Evolutionary conservation across 1,140 invertebrate genomes (phyloP), one percentile per base, ranked within the genome.

Genomic region (Diprion similis): DNA sequence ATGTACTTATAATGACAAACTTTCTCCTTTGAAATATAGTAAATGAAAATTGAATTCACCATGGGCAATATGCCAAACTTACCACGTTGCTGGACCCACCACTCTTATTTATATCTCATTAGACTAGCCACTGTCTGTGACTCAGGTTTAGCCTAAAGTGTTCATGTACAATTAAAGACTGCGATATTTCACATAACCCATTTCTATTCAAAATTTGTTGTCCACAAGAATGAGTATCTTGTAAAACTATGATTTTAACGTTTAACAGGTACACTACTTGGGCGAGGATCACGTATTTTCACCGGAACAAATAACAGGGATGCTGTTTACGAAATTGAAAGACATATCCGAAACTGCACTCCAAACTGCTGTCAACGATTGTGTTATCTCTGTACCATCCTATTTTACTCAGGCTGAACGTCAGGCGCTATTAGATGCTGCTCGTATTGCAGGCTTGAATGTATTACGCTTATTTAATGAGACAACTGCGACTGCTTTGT

Each of bases 291-390:
- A 95, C 75, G 87, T 93, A 13, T 99, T 99, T 85, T 92, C 93
- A n/a, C 94, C 97, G 0, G 96, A 98, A 88, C 98, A 99, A 90
- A 92, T 99, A 80, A 95, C 96, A 37, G 97, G 96, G 13, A 99
- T 99, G 96, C 89, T 99, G 17, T 94, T 99, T 76, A 99, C 97
- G 51, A 99, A 99, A 88, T 89, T 99, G 67, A 99, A 98, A 86
- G 94, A 97, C 80, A 95, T 93, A 71, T 95, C 98, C 15, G 94
- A 96, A 79, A 90, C 85, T 73, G 95, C 93, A n/a, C 87, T 98
- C 70, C 94, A 96, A 82, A 96, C 95, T 18, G 95, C 96, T 85
- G 93, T 98, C 18, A 97, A 97, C 83, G 98, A 99, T 88, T 99
- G 97, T 89, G 98, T 99, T 7, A 96, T 99, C 78, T 96, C 97